Evolutionary conservation across 2,888 invertebrate species (phyloP).

Genomic region (Agrochola litura): DNA sequence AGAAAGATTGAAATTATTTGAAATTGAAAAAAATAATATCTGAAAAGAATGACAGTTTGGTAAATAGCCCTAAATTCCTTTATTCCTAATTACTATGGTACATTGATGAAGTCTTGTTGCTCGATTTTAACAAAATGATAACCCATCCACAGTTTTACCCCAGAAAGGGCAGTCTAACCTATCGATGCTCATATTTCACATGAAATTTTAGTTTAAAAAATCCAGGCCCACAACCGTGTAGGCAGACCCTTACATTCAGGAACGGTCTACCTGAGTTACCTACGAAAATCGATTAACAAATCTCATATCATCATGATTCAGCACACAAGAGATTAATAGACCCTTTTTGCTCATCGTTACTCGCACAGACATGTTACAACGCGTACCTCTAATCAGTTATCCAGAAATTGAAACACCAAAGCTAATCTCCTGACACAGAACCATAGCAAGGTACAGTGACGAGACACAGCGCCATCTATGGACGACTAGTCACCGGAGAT

Average conservation of each 20-base stretch:
- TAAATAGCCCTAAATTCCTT: not conserved
- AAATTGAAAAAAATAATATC: not conserved
- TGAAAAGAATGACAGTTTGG: not conserved
- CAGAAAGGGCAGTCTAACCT: not conserved
- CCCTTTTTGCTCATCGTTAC: no score
- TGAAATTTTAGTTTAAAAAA: not conserved
- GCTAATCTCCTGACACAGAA: not conserved
- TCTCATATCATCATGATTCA: slow-evolving; percentile 6
- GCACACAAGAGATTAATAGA: not conserved
- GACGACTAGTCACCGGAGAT: not conserved
- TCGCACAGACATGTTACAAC: not conserved
- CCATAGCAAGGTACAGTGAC: not conserved
- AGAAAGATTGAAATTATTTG: no score
- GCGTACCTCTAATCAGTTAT: not conserved
- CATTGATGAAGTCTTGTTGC: not conserved
- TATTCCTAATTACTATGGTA: not conserved
- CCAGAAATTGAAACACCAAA: not conserved
- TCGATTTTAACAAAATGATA: no score
- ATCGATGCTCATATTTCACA: not conserved
- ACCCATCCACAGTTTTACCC: not conserved
- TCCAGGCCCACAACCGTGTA: no score
- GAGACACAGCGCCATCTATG: slow-evolving; percentile 16
- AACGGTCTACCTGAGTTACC: not conserved
- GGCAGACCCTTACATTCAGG: not conserved
- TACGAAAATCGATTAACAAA: not conserved